A percentile compares a stretch with the other conserved stretches of the same genome.
phyloP scores from a whole-genome alignment of 2,888 invertebrate species.

The Gisinianus flammeolus region DNA sequence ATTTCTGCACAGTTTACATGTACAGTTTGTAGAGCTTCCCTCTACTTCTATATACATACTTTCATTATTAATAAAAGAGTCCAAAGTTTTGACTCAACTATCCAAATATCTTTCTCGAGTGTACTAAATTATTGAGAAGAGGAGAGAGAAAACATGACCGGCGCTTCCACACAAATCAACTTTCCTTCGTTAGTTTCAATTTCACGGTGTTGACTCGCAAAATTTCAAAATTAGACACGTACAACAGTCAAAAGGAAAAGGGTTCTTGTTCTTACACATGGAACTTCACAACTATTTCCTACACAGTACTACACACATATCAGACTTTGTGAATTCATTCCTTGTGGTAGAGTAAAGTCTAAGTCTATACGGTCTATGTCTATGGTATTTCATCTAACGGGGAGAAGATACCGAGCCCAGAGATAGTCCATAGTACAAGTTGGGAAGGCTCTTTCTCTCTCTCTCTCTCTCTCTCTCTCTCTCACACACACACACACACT shows the following conservation, averaged over 20 bases:
- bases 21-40: too few relatives aligned
- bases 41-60: too few relatives aligned
- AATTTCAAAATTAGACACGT: constrained; percentile 37
- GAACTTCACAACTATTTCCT: not conserved
- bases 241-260: not conserved
- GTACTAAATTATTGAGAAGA: too few relatives aligned
- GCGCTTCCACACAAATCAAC: constrained; percentile 17
- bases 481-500: not conserved
- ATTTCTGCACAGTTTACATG: too few relatives aligned
- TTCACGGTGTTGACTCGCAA: constrained; percentile 39
- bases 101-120: too few relatives aligned
- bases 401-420: not conserved
- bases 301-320: not conserved
- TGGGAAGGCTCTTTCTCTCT: not conserved
- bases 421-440: not conserved
- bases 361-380: not conserved
- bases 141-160: not conserved
- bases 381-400: not conserved
- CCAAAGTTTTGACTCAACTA: too few relatives aligned
- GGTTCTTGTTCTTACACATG: not conserved
- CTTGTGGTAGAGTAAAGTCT: not conserved
- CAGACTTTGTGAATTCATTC: not conserved
- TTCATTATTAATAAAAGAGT: too few relatives aligned
- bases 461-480: too few relatives aligned
- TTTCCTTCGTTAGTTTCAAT: constrained; percentile 37